Evolutionary conservation across 2,888 invertebrate species (phyloP).

Genomic region (Notocelia uddmanniana): DNA sequence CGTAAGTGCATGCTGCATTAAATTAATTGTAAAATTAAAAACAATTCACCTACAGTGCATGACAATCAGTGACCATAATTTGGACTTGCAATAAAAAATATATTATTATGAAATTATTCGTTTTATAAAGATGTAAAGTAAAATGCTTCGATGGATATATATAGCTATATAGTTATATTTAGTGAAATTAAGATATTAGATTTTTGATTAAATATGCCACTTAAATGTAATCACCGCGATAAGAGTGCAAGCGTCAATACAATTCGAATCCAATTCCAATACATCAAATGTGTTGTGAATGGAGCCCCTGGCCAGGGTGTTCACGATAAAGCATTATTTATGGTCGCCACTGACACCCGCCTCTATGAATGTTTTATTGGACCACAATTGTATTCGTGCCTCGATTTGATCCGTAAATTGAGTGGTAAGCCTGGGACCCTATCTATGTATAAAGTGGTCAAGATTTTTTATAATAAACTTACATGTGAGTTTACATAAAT

Average conservation of each 20-base stretch:
- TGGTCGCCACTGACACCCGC: conserved; percentile 50
- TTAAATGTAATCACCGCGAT: background rate
- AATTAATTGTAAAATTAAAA: too few relatives aligned
- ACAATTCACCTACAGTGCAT: too few relatives aligned
- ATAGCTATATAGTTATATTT: too few relatives aligned
- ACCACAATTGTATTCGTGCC: conserved; percentile 48
- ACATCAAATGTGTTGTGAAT: background rate
- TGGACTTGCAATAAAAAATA: too few relatives aligned
- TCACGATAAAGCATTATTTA: conserved; percentile 57
- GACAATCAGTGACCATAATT: too few relatives aligned
- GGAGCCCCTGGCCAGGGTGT: background rate
- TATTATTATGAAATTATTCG: too few relatives aligned
- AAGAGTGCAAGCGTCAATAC: background rate
- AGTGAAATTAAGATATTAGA: too few relatives aligned
- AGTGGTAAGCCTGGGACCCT: conserved; percentile 44
- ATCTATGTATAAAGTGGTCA: conserved; percentile 16
- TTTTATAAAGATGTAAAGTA: too few relatives aligned
- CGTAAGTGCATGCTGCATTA: too few relatives aligned
- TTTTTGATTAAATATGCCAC: too few relatives aligned
- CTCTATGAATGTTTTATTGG: conserved; percentile 57
- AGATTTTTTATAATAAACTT: background rate
- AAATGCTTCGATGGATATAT: too few relatives aligned
- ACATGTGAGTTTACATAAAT: too few relatives aligned
- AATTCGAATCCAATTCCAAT: background rate
- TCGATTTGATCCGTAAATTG: conserved; percentile 48